A percentile compares a stretch with the other conserved stretches of the same genome.
Evolutionary conservation across 2,797 vertebrate species (phyloP).

Genomic region (Antrozous pallidus): DNA sequence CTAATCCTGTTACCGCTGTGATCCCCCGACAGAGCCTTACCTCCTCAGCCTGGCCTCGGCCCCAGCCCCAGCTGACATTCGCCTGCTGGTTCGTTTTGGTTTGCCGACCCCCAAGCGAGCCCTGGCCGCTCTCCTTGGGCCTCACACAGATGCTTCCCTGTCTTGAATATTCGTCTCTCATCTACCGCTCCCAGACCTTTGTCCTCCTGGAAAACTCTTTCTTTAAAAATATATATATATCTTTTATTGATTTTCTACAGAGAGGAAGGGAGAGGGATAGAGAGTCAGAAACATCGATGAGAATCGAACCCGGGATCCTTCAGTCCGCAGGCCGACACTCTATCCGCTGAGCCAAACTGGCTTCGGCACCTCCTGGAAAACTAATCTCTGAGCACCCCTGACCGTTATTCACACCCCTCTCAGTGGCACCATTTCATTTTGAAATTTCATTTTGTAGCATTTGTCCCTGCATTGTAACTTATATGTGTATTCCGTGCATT

Average conservation of each 20-base stretch:
- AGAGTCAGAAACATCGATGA: no score
- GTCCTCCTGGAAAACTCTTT: not conserved
- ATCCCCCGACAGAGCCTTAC: no score
- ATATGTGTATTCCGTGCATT: not conserved
- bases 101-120: not conserved
- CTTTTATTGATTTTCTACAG: no score
- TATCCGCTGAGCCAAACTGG: no score
- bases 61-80: not conserved
- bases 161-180: not conserved
- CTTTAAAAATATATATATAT: no score
- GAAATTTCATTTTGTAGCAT: not conserved
- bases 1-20: not conserved
- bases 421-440: not conserved
- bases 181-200: not conserved
- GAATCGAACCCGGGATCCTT: no score
- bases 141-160: not conserved
- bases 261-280: no score
- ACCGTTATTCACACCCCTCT: not conserved
- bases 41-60: not conserved
- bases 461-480: not conserved
- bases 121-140: not conserved
- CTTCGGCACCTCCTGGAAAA: no score
- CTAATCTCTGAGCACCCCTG: not conserved
- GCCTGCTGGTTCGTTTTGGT: not conserved
- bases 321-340: no score